Conservation (phyloP, 2,888 invertebrate genomes). For the Acrobasis repandana region DNA sequence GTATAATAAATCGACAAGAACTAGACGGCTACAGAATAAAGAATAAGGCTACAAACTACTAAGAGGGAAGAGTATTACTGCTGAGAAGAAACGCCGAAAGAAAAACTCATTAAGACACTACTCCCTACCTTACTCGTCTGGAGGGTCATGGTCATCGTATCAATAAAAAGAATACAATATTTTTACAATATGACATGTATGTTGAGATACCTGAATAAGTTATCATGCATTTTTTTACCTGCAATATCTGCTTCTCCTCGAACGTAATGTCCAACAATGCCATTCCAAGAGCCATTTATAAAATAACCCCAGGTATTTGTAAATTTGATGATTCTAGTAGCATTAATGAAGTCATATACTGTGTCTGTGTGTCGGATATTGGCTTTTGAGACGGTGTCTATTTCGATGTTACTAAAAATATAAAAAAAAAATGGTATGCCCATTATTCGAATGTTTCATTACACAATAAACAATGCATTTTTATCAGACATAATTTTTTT, state of each 20-base stretch:
- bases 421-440: not conserved
- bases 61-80: no score
- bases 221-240: slow-evolving; percentile 39
- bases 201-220: not conserved
- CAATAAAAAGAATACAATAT: not conserved
- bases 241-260: slow-evolving; percentile 52
- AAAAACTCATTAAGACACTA: no score
- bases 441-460: not conserved
- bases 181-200: not conserved
- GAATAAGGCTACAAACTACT: no score
- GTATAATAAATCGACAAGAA: no score
- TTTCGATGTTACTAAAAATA: slow-evolving; percentile 7
- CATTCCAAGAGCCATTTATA: slow-evolving; percentile 59
- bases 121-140: no score
- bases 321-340: slow-evolving; percentile 42
- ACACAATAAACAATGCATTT: no score
- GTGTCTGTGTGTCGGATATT: slow-evolving; percentile 41
- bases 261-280: slow-evolving; percentile 55
- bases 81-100: no score
- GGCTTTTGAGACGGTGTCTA: slow-evolving; percentile 43
- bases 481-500: no score
- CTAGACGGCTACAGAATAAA: no score
- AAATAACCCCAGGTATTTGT: slow-evolving; percentile 60
- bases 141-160: no score
- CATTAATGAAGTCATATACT: slow-evolving; percentile 57